phyloP scores from a whole-genome alignment of 2,797 vertebrate species.

The Fistularia commersonii region DNA sequence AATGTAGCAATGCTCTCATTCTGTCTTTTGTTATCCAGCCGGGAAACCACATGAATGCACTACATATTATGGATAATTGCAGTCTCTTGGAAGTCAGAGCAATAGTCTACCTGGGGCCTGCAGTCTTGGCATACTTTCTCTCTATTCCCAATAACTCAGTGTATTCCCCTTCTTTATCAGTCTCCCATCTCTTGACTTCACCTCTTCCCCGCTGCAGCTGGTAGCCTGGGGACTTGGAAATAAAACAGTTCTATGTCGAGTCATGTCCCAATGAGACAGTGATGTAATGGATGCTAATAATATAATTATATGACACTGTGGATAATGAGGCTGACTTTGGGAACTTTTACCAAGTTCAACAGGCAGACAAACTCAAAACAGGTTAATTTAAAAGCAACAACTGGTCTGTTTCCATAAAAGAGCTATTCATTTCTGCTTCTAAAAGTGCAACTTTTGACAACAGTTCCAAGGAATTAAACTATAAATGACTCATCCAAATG shows the following conservation, averaged over 20 bases:
- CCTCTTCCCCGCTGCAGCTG: conserved; percentile 27
- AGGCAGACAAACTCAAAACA: conserved; percentile 3
- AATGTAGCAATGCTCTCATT: conserved; percentile 3
- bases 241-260: conserved; percentile 14
- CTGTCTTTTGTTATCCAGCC: conserved; percentile 30
- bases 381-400: background rate
- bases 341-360: conserved; percentile 9
- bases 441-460: conserved; percentile 5
- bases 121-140: conserved; percentile 12
- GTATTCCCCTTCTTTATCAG: conserved; percentile 13
- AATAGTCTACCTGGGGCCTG: conserved; percentile 15
- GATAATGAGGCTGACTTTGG: conserved; percentile 17
- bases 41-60: conserved; percentile 23
- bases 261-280: conserved; percentile 23
- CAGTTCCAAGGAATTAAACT: background rate
- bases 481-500: conserved; percentile 15
- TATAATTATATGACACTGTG: conserved; percentile 3
- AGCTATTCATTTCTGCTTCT: conserved; percentile 8
- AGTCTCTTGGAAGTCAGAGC: conserved; percentile 20
- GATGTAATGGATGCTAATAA: conserved; percentile 23
- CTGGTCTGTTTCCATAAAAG: conserved; percentile 3
- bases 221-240: conserved; percentile 29
- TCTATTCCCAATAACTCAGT: conserved; percentile 6
- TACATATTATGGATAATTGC: conserved; percentile 21
- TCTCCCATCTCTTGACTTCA: conserved; percentile 26